Conservation (phyloP, 2,888 invertebrate genomes). For the Eremobia ochroleuca region DNA sequence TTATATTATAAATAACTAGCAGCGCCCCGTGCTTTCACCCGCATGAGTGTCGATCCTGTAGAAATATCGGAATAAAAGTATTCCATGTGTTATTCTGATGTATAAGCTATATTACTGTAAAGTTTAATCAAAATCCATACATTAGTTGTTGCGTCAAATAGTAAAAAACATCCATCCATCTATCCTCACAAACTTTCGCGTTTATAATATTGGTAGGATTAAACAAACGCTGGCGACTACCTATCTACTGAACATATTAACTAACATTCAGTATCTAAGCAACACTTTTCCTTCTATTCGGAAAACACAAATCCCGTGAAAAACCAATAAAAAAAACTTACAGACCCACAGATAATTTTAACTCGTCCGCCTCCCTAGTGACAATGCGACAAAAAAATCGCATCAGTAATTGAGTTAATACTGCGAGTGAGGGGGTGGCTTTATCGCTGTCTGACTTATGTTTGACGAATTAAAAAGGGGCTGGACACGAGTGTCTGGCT, state of each 20-base stretch:
- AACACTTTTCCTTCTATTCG: neutral
- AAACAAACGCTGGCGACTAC: no score
- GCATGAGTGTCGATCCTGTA: no score
- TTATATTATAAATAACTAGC: no score
- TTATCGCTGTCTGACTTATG: conserved; percentile 78
- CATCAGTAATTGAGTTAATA: conserved; percentile 81
- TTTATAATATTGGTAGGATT: no score
- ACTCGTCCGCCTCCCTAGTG: conserved; percentile 47
- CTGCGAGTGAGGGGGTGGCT: conserved; percentile 72
- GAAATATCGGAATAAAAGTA: no score
- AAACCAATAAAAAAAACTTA: conserved; percentile 15
- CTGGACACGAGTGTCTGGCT: conserved; percentile 56
- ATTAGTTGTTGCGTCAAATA: no score
- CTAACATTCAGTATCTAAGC: neutral
- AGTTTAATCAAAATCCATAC: no score
- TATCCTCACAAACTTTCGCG: no score
- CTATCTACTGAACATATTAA: neutral
- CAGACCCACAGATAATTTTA: conserved; percentile 44
- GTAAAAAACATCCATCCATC: no score
- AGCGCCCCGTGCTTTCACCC: no score
- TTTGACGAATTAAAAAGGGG: conserved; percentile 89
- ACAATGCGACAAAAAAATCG: conserved; percentile 70
- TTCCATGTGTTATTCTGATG: no score
- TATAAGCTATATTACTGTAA: no score
- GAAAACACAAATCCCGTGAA: neutral